Base-by-base conservation (phyloP, 2,797 vertebrate species). In the Enteromius treurensis region DNA sequence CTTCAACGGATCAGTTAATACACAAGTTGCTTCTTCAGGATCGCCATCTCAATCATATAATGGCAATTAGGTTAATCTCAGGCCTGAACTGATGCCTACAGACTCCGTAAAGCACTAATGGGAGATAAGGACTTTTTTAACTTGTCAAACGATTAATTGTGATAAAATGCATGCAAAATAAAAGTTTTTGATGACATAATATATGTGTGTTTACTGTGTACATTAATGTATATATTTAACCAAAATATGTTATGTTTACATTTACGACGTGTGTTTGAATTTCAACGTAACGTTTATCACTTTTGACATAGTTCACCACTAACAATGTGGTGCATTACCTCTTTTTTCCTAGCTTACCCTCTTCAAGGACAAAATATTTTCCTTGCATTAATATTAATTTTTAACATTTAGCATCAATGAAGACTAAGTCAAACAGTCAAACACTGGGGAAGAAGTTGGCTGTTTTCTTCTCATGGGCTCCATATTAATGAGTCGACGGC, bases 401-500 rank as follows among this genome's bases (percentile, higher is more conserved):
- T 45, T 45, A 45, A 45, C 42, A 45, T 45, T 42, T 45, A 45
- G 10, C 42, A 45, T 45, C 42, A 11, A 45, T 45, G 42, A 45
- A 45, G 42, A 37, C 88, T 85, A 90, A 93, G 93, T 93, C 92
- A 93, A 92, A 94, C 91, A 94, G 91, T 90, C 91, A 92, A 93
- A 94, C 90, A 91, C 89, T 91, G 88, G 89, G 90, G 90, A 91
- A 88, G 91, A 94, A 91, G 92, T 89, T 91, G 90, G 89, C 88
- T 87, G 90, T 92, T 94, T 92, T 75, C 91, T 93, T 93, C 92
- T 93, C 92, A 88, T 91, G 93, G 93, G 93, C 91, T 92, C 90
- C 91, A 92, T 94, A 94, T 92, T 95, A 94, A 95, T 94, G 92
- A 94, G 92, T 91, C 88, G 89, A 87, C 15, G 85, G 89, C 91